Evolutionary conservation across 2,113 vertebrate genomes (phyloP).

Genomic region (Proterorhinus semilunaris): DNA sequence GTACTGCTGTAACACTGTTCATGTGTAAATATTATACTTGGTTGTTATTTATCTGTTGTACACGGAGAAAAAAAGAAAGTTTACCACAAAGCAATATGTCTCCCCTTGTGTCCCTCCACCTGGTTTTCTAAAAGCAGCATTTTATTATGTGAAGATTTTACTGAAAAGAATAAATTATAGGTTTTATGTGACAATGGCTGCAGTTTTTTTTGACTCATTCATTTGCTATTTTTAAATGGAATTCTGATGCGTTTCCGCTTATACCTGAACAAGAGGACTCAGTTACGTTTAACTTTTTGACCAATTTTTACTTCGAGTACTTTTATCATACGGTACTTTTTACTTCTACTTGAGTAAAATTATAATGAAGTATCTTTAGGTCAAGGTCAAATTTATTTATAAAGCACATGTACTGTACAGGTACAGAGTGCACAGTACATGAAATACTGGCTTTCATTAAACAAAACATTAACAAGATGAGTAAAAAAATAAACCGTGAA

Average conservation of each 20-base stretch:
- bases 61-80: slow-evolving; percentile 37
- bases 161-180: slow-evolving; percentile 71
- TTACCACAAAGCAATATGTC: slow-evolving; percentile 66
- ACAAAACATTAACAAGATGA: too few species aligned
- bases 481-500: too few species aligned
- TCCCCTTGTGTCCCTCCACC: slow-evolving; percentile 47
- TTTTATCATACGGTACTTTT: too few species aligned
- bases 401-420: too few species aligned
- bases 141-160: slow-evolving; percentile 73
- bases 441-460: too few species aligned
- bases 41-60: slow-evolving; percentile 70
- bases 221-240: neutral
- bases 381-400: too few species aligned
- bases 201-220: slow-evolving; percentile 2
- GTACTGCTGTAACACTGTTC: slow-evolving; percentile 69
- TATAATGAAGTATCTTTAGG: too few species aligned
- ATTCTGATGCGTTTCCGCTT: neutral
- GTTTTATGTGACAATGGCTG: slow-evolving; percentile 68
- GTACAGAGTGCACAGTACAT: too few species aligned
- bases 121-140: slow-evolving; percentile 70
- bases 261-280: neutral
- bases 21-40: slow-evolving; percentile 69
- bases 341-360: too few species aligned
- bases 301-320: too few species aligned
- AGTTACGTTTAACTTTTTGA: too few species aligned